Evolutionary conservation across 2,113 vertebrate species (phyloP), one percentile per base, ranked within the genome.

Genomic region (Centropus bengalensis): DNA sequence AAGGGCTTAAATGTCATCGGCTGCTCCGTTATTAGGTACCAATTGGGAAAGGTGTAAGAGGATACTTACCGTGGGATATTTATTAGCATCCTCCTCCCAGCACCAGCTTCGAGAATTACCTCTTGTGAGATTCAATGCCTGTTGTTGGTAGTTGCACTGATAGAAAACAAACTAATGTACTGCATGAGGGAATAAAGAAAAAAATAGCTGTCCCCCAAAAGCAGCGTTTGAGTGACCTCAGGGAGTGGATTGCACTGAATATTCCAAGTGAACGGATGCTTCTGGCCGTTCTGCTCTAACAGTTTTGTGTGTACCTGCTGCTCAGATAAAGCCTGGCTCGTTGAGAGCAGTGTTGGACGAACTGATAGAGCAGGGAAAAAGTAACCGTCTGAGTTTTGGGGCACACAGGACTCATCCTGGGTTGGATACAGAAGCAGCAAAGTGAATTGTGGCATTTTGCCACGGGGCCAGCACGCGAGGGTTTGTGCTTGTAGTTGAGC

Each of bases 1-100:
- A 96, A 97, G 92, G 87, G 95, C 91, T 96, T 86, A 92, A 92
- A 93, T 94, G 96, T 92, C 96, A 91, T 80, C 18, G 7, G 60
- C 92, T 90, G 90, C 83, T 94, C 86, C 69, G 84, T 77, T 93
- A 91, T 95, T 88, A 97, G 95, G 90, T 94, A 91, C 91, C 88
- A 30, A 4, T 32, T 71, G 85, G 87, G 89, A 55, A 91, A 91
- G 77, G 93, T 89, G 91, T 91, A 92, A 86, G 92, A 88, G 83
- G 89, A 80, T 66, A 60, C 70, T 79, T 91, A 86, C 82, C 1
- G 0, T 59, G 88, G 85, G 94, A 91, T 96, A 96, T 94, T 96
- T 95, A 96, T 96, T 66, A 78, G 92, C 70, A 67, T 63, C 58
- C 82, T 71, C 86, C 77, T 85, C 49, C 69, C 47, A 52, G 88